These are phyloP conservation scores for Lophotis ruficrista DNA, from an alignment of 2,113 vertebrate species.

Conservation along the genomic window DNA sequence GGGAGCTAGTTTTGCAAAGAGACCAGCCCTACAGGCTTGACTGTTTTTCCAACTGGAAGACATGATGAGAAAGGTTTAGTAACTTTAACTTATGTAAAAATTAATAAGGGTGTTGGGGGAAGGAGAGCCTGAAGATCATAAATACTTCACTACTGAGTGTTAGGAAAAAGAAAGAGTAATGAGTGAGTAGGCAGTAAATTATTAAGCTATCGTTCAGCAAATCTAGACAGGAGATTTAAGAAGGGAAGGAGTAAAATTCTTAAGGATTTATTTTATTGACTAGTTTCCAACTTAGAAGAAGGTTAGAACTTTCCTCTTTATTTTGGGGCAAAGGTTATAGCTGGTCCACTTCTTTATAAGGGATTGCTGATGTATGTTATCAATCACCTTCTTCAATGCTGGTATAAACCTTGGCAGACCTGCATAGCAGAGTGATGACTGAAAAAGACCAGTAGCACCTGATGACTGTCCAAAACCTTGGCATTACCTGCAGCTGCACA, in stretches of 20 bases:
- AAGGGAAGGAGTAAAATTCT: neutral
- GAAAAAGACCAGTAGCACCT: neutral
- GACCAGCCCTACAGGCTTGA: neutral
- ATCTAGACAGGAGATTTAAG: slow-evolving; percentile 4
- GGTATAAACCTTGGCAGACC: neutral
- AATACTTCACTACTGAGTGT: neutral
- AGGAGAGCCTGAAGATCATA: neutral
- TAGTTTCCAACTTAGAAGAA: neutral
- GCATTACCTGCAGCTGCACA: neutral
- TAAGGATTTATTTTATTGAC: neutral
- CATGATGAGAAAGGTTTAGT: neutral
- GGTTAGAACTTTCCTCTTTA: neutral
- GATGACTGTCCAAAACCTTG: neutral
- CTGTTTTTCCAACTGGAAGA: neutral
- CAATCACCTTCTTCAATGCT: neutral
- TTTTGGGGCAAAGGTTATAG: neutral
- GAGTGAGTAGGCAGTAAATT: slow-evolving; percentile 2
- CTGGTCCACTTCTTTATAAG: neutral
- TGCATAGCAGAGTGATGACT: neutral
- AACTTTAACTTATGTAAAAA: neutral
- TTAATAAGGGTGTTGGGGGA: neutral
- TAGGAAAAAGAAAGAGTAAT: neutral
- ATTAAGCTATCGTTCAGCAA: neutral
- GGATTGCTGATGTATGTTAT: neutral
- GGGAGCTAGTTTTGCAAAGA: neutral